A percentile compares a stretch with the other conserved stretches of the same genome.
phyloP scores from a whole-genome alignment of 2,113 vertebrate species.

The Taxidea taxus region DNA sequence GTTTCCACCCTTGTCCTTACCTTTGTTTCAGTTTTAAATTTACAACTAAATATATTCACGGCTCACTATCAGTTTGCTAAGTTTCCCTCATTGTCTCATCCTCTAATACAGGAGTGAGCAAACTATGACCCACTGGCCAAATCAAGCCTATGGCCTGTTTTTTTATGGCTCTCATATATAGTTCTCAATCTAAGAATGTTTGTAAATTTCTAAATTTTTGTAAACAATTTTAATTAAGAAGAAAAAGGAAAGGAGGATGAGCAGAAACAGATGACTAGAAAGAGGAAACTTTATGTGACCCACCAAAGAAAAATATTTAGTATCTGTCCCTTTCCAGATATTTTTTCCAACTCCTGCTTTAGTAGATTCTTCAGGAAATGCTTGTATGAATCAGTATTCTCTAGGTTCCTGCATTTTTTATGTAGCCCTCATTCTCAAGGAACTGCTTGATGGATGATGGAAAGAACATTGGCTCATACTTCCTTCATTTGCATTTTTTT shows the following conservation, averaged over 20 bases:
- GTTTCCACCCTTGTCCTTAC: background rate
- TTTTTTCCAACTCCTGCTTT: background rate
- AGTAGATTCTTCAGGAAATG: background rate
- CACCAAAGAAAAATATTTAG: background rate
- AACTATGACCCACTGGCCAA: background rate
- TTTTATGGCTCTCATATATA: background rate
- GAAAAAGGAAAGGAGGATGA: background rate
- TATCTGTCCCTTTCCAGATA: background rate
- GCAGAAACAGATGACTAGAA: background rate
- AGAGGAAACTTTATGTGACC: background rate
- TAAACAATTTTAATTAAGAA: background rate
- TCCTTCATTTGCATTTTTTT: background rate
- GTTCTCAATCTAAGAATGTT: background rate
- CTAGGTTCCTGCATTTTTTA: background rate
- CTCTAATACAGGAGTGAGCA: background rate
- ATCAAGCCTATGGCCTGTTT: background rate
- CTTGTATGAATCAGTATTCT: background rate
- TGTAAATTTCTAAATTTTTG: background rate
- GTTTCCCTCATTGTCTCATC: background rate
- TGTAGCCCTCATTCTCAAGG: background rate
- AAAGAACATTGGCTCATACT: background rate
- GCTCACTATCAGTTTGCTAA: background rate
- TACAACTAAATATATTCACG: background rate
- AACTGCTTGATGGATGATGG: background rate
- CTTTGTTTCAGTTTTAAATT: background rate